Base-by-base conservation (phyloP, 2,888 invertebrate genomes). In the Agriopis leucophaearia region DNA sequence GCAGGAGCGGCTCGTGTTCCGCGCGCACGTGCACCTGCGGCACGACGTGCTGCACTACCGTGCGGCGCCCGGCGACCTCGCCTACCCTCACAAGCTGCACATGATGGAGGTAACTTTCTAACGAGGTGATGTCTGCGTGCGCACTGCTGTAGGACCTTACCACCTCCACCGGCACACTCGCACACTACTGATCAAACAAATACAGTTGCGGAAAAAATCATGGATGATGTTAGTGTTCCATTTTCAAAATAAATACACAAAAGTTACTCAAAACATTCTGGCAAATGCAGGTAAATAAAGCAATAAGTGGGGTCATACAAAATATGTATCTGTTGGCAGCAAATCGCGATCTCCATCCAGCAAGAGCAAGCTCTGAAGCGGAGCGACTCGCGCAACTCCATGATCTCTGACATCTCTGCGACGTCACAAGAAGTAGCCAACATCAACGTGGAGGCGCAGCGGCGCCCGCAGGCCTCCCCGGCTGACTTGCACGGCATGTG, bases 401-500 rank as follows among this genome's bases (percentile, higher is more conserved):
- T 96, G 80, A 88, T 95, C 38, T 97, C 97, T 0, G 91, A 95
- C 75, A 90, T 94, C 51, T 96, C 96, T 0, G 94, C 95, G 4
- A 95, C 96, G 0, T 96, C 96, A 1, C 96, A 96, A 77, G 97
- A 97, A 85, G 96, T 96, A 0, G 96, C 96, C 42, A 95, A 94
- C 75, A 95, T 96, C 51, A 95, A 94, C 66, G 93, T 83, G 36
- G 93, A 91, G 70, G 87, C 89, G 0, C 89, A 88, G 47, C 70
- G 89, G 0, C 59, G 90, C 68, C 78, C 92, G 13, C 88, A 83
- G 9, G 96, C 96, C 83, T 98, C 98, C 0, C 98, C 99, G 0
- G 98, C 99, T 0, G 99, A 99, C 94, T 94, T 99, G 42, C 99
- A 99, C 90, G 99, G 99, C 36, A 99, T 99, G 99, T 99, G 99